Conservation (phyloP, 2,113 vertebrate genomes). For the Balaenoptera acutorostrata region DNA sequence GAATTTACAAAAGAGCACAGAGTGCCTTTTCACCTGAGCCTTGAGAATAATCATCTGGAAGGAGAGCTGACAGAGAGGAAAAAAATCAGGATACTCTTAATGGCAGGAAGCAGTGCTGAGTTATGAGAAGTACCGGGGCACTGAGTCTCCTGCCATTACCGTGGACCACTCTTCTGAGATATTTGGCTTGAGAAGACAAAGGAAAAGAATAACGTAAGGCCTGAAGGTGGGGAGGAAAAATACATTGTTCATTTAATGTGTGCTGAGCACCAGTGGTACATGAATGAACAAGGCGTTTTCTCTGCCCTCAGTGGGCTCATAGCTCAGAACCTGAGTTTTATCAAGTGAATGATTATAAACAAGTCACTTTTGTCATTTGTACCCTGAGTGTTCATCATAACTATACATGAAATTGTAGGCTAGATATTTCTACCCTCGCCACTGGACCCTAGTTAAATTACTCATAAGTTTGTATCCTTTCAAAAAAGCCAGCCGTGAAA, state of each 20-base stretch:
- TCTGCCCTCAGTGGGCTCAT: neutral
- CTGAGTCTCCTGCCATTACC: neutral
- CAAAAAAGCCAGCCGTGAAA: neutral
- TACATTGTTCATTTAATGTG: neutral
- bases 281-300: neutral
- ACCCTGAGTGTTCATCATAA: neutral
- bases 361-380: neutral
- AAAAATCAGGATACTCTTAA: neutral
- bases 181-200: neutral
- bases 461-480: neutral
- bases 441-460: neutral
- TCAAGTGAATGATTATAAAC: neutral
- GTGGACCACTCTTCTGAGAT: neutral
- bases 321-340: neutral
- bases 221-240: neutral
- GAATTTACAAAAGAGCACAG: neutral
- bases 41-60: neutral
- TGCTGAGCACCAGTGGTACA: neutral
- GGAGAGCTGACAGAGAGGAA: neutral
- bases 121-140: neutral
- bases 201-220: neutral
- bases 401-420: neutral
- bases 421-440: neutral
- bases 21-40: neutral
- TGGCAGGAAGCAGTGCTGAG: neutral